Evolutionary conservation across 2,797 vertebrate genomes (phyloP), one percentile per base, ranked within the genome.

Genomic region (Hyperoplus lanceolatus): DNA sequence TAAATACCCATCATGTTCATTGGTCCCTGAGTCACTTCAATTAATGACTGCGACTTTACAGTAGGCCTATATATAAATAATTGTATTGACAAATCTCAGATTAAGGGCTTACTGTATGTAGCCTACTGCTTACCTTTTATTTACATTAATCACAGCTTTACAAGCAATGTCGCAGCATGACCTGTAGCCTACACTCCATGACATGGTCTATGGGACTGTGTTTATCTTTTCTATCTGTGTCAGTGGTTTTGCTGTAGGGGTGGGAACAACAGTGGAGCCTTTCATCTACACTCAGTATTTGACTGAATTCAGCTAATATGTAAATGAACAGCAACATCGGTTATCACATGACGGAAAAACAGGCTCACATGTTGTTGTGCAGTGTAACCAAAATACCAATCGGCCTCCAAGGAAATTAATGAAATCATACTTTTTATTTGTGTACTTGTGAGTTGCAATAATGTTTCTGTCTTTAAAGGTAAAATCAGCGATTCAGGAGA

Each of bases 231-330:
- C 41, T 45, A 65, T 86, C 76, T 62, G 16, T 69, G 38, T 36
- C 59, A 56, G 64, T 66, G 56, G 63, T 73, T 84, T 63, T 56
- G 55, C 55, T 4, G 14, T 18, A 12, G 0, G 29, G 38, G 49
- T 41, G 36, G 70, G 50, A 81, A 90, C 85, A 92, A 90, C 85
- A 92, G 78, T 84, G 78, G 64, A 48, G 73, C 86, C 64, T 57
- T 88, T 90, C 82, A 80, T 54, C 55, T 69, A 45, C 4, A 6
- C 73, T 78, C 56, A 2, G 53, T 50, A 89, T 92, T 91, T 91
- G 87, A 87, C 83, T 93, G 90, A 83, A 87, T 90, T 80, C 81
- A 84, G 83, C 87, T 85, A 86, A 81, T 63, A 93, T 91, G 91
- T 69, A 93, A 93, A 94, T 89, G 1, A 80, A 60, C 66, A 29